phyloP scores from a whole-genome alignment of 1,140 invertebrate genomes.

The Hesperophylax magnus region DNA sequence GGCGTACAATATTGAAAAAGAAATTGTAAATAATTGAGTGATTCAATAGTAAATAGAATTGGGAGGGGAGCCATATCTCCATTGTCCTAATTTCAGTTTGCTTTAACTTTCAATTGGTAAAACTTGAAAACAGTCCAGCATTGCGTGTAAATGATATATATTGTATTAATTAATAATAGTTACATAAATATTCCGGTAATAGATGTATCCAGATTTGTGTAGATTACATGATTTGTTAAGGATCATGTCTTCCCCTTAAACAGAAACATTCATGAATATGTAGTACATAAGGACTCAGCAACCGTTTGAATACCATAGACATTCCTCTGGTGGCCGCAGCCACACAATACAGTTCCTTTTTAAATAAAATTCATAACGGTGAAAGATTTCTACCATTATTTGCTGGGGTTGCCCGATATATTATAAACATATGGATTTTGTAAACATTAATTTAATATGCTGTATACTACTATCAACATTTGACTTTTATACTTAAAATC shows the following conservation, averaged over 20 bases:
- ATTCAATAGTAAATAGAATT: too few species aligned
- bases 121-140: too few species aligned
- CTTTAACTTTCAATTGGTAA: too few species aligned
- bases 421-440: background rate
- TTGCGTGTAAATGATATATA: background rate
- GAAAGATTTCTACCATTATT: background rate
- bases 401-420: background rate
- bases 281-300: background rate
- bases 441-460: background rate
- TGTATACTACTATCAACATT: background rate
- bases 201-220: background rate
- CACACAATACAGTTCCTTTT: constrained; percentile 18
- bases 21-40: too few species aligned
- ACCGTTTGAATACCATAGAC: background rate
- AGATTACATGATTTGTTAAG: background rate
- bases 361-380: background rate
- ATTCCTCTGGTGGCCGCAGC: background rate
- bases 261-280: too few species aligned
- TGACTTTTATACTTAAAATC: constrained; percentile 19
- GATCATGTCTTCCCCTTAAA: background rate
- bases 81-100: too few species aligned
- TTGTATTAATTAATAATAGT: background rate
- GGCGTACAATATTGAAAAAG: too few species aligned
- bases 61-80: too few species aligned
- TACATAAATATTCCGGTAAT: background rate